Evolutionary conservation across 2,888 invertebrate species (phyloP), one percentile per base, ranked within the genome.

Genomic region (Aelia acuminata): DNA sequence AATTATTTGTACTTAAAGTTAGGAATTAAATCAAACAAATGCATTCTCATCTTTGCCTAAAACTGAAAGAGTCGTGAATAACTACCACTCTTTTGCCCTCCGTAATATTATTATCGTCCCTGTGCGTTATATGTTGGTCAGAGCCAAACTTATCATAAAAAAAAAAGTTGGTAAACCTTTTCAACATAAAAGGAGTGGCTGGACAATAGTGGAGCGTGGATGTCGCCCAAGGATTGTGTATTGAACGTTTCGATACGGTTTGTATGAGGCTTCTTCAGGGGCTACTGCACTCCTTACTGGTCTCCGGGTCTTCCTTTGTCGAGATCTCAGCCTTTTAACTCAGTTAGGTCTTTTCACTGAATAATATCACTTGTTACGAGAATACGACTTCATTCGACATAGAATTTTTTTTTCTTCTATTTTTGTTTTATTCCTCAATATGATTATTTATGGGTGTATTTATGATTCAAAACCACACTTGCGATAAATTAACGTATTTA

Each of bases 161-260:
- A 80, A 43, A 47, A 80, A 43, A 43, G 10, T 80, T 75, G 39
- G 43, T 80, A 47, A 80, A 80, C 43, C 80, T n/a, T 80, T 80
- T n/a, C n/a, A 43, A 39, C 43, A 80, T 47, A n/a, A 80, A 80
- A 80, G 80, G 80, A n/a, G 39, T 43, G 43, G 43, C 43, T 0
- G 43, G 43, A 47, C 43, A 80, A 80, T 43, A 43, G 43, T n/a
- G 80, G 43, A 80, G 43, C 39, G 80, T 80, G 80, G 80, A 43
- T 80, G 80, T 80, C 80, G 43, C 80, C 75, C 80, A 80, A 80
- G 80, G 80, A 80, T 80, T 80, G 80, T 80, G 80, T 80, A 80
- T 80, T 43, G 80, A 80, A 80, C 80, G 80, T 80, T 80, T 47
- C 43, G 80, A 80, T 80, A 80, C 43, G 80, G 43, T 80, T 80